Evolutionary conservation across 2,113 vertebrate species (phyloP).

Genomic region (Leptosomus discolor): DNA sequence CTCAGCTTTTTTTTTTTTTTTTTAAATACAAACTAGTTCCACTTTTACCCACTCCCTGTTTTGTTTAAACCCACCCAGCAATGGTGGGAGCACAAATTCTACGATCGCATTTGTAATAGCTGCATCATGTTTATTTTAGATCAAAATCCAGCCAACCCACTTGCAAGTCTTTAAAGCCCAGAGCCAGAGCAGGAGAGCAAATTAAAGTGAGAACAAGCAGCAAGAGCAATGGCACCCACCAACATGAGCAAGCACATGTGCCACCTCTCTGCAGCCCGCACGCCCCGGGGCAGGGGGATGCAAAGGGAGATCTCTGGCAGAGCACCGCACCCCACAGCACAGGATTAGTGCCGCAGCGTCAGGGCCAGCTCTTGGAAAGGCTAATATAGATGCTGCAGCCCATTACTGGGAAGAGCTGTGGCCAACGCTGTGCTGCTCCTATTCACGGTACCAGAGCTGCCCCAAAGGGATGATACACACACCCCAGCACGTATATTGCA

Average conservation of each 20-base stretch:
- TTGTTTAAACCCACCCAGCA: not conserved
- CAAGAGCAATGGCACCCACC: not conserved
- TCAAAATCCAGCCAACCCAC: not conserved
- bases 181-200: not conserved
- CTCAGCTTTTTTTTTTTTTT: not conserved
- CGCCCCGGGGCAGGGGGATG: not conserved
- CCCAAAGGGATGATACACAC: not conserved
- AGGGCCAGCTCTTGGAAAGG: not conserved
- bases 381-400: not conserved
- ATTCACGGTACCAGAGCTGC: not conserved
- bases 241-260: not conserved
- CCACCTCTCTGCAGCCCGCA: not conserved
- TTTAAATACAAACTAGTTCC: not conserved
- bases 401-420: not conserved
- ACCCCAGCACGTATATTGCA: too few relatives aligned
- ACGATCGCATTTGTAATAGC: not conserved
- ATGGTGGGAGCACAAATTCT: not conserved
- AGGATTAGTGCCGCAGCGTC: not conserved
- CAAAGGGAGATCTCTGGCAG: not conserved
- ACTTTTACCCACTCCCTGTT: not conserved
- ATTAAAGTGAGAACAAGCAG: not conserved
- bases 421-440: not conserved
- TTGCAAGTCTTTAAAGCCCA: not conserved
- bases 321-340: not conserved
- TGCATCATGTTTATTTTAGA: not conserved